Conservation (phyloP, 2,797 vertebrate genomes). For the Karalla daura region DNA sequence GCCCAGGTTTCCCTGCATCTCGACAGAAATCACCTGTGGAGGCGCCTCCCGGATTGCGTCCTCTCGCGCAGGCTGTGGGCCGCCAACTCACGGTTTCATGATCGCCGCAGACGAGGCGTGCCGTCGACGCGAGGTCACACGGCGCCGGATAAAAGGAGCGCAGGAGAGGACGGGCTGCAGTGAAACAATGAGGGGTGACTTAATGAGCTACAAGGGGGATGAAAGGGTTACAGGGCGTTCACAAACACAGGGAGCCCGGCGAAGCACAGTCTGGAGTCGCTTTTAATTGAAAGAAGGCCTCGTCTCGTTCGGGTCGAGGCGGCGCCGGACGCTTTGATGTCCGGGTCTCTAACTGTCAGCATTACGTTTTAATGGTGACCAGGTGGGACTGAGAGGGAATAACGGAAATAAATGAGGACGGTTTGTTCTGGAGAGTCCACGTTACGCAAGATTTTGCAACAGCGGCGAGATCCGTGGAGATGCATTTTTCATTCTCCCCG, state of each 20-base stretch:
- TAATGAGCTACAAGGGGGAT: conserved; percentile 65
- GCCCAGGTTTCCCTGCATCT: neutral
- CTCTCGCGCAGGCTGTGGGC: neutral
- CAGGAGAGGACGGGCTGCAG: conserved; percentile 4
- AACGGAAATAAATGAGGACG: conserved; percentile 53
- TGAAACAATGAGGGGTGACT: conserved; percentile 48
- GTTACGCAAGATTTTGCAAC: conserved; percentile 56
- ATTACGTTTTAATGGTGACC: conserved; percentile 66
- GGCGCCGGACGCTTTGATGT: conserved; percentile 62
- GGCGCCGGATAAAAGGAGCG: neutral
- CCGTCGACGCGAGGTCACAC: neutral
- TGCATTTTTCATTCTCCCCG: conserved; percentile 65
- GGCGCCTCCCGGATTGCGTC: neutral
- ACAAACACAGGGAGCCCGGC: conserved; percentile 21
- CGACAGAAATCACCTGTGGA: conserved; percentile 6
- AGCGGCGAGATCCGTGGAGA: conserved; percentile 50
- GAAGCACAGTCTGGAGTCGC: conserved; percentile 60
- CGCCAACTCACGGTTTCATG: conserved; percentile 32
- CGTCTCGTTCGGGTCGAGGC: conserved; percentile 46
- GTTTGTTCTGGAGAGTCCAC: conserved; percentile 45
- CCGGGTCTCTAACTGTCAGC: conserved; percentile 34
- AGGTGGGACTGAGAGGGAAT: conserved; percentile 49
- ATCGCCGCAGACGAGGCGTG: conserved; percentile 9
- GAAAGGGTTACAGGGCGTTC: conserved; percentile 58
- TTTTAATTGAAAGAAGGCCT: conserved; percentile 76